Base-by-base conservation (phyloP, 2,797 vertebrate species). In the Danio choprae region DNA sequence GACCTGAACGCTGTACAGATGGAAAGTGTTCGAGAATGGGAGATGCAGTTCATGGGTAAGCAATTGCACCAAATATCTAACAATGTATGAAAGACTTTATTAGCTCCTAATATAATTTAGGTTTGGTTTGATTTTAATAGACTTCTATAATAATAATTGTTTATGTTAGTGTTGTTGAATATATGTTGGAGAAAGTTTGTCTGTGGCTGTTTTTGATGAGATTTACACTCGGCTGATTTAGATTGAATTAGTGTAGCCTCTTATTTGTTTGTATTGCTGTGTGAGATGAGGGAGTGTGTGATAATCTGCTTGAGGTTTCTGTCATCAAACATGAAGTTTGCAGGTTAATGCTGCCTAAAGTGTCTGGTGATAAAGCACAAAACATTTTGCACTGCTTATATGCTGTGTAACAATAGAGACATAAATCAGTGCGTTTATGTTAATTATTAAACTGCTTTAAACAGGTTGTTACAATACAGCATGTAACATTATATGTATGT, bases 21-120 rank as follows among this genome's bases (percentile, higher is more conserved):
- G 98, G 98, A 99, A 92, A 99, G 98, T 76, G 97, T 99, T 81
- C 93, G 97, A 89, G 98, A 99, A 90, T 99, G 98, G 98, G 98
- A 99, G 93, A 99, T 99, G 98, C 98, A 99, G 91, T 99, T 99
- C 91, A 95, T 95, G 96, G 98, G 98, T 98, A 93, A 80, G 90
- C 60, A 29, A 8, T 40, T n/a, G 15, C 36, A 29, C 7, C 29
- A 20, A 20, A 68, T 11, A 51, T 38, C 15, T 7, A 18, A n/a
- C 16, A 16, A 40, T 51, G 9, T 40, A 10, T 51, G 2, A 38
- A 62, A 9, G 11, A 2, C 18, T 18, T 62, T 4, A n/a, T 38
- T 7, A 7, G 36, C 36, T 0, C 40, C 4, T 70, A 4, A 29
- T 16, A 50, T 18, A 40, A 6, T 51, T 22, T 44, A 5, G 16